A percentile compares a stretch with the other conserved stretches of the same genome.
phyloP scores from a whole-genome alignment of 2,113 vertebrate genomes.

The Aldabrachelys gigantea region DNA sequence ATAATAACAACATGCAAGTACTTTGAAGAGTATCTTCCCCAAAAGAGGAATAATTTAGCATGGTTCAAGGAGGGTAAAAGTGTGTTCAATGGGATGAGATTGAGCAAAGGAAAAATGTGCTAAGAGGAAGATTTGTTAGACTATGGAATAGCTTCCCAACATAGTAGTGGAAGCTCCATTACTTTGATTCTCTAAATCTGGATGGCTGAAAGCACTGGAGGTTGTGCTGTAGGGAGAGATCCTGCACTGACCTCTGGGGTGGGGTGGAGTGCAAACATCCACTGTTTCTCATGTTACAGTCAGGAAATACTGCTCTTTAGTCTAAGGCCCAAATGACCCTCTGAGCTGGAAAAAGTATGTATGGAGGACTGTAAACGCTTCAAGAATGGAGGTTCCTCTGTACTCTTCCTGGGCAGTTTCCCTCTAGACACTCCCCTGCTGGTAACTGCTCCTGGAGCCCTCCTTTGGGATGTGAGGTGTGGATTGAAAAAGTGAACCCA shows the following conservation, averaged over 20 bases:
- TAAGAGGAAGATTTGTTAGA: neutral
- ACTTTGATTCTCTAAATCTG: neutral
- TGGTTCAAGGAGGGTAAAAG: neutral
- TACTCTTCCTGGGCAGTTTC: neutral
- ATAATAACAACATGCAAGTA: neutral
- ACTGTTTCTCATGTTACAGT: neutral
- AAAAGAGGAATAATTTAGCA: neutral
- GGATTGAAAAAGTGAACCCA: neutral
- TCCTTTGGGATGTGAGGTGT: neutral
- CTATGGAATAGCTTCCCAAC: neutral
- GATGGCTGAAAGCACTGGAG: neutral
- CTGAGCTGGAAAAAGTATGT: neutral
- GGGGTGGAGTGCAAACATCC: neutral
- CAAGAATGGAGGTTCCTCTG: neutral
- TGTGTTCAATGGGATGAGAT: neutral
- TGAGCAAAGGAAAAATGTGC: neutral
- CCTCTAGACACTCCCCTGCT: neutral
- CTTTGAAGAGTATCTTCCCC: neutral
- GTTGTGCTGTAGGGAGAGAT: neutral
- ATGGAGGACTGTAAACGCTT: neutral
- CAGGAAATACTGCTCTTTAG: neutral
- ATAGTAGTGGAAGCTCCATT: neutral
- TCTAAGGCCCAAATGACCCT: neutral
- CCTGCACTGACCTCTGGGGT: neutral
- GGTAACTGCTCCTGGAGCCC: neutral